A percentile compares a stretch with the other conserved stretches of the same genome.
These are phyloP conservation scores for Leucania comma DNA, from an alignment of 2,888 invertebrate genomes.

Conservation along the genomic window DNA sequence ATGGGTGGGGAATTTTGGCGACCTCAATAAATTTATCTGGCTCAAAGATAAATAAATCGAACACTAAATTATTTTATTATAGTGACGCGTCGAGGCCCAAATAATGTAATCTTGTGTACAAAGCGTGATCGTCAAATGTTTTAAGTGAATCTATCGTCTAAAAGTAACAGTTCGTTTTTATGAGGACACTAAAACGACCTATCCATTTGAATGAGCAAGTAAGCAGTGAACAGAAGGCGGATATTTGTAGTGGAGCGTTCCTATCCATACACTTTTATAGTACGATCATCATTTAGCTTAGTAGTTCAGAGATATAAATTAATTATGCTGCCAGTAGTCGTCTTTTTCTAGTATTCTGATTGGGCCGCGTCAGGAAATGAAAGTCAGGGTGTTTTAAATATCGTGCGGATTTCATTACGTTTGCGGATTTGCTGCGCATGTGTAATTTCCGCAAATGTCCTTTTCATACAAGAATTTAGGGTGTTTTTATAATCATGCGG, in stretches of 20 bases:
- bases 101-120: slow-evolving; percentile 50
- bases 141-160: slow-evolving; percentile 31
- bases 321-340: neutral
- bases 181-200: slow-evolving; percentile 3
- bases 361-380: too few species aligned
- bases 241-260: neutral
- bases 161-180: slow-evolving; percentile 7
- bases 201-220: slow-evolving; percentile 9
- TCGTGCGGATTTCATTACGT: too few species aligned
- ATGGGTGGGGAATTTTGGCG: neutral
- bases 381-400: too few species aligned
- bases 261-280: neutral
- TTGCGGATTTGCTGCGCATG: too few species aligned
- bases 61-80: slow-evolving; percentile 37
- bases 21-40: neutral
- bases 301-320: neutral
- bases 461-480: too few species aligned
- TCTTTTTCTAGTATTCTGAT: too few species aligned
- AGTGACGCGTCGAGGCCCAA: slow-evolving; percentile 34
- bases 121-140: slow-evolving; percentile 37
- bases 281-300: too few species aligned
- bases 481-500: too few species aligned
- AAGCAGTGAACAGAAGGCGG: neutral
- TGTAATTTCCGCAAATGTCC: too few species aligned
- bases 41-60: slow-evolving; percentile 34